Base-by-base conservation (phyloP, 2,888 invertebrate genomes). In the Merodon equestris region DNA sequence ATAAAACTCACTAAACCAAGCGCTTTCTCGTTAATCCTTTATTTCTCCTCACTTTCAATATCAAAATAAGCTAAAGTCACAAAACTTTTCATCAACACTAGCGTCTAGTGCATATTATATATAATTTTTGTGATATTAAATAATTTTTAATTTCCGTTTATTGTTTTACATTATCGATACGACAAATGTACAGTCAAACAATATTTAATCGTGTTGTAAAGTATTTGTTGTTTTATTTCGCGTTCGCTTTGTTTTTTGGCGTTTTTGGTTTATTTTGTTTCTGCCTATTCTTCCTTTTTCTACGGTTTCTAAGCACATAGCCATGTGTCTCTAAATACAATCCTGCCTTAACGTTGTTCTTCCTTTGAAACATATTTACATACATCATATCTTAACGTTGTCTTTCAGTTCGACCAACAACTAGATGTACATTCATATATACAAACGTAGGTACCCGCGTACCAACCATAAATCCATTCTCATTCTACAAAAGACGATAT, bases 1-100 rank as follows among this genome's bases (percentile, higher is more conserved):
- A 92, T 85, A 92, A 91, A 85, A 90, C 91, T 57, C 91, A 93
- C 83, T 89, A 88, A 85, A 82, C 48, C 38, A 27, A 13, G 15
- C 50, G n/a, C 18, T 57, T 47, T 61, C 36, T 42, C 12, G 9
- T 58, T 40, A 34, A 63, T 44, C 40, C 17, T 38, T 57, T 18
- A 19, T 12, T 17, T 57, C 48, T 63, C 56, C 60, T 58, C 53
- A 67, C 54, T 63, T 51, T n/a, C 61, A 61, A 34, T 17, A 34
- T 45, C 14, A 51, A 45, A 42, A 27, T 7, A 27, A 27, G 27
- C 2, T 4, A 27, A 27, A 27, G 27, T 27, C 27, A 27, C 34
- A 60, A 68, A 45, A 34, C 38, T 50, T 57, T 72, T 71, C 61
- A 72, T 47, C 72, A 77, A 63, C 27, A 2, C 61, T 57, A 50